phyloP scores from a whole-genome alignment of 2,888 invertebrate genomes.

The Chaetogeoica ovagalla region DNA sequence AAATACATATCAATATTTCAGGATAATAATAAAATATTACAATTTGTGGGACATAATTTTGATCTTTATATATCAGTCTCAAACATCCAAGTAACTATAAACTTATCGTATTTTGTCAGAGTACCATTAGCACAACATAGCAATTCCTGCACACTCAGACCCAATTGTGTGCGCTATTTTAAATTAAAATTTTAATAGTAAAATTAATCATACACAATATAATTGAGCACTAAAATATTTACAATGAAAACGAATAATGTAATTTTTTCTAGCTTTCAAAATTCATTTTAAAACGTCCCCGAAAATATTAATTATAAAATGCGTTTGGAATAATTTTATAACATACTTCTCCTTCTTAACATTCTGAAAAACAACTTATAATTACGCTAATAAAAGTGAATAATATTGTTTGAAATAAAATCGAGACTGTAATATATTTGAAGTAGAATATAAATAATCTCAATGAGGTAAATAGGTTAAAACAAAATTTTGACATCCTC shows the following conservation, averaged over 20 bases:
- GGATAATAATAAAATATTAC: background rate
- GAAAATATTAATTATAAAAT: background rate
- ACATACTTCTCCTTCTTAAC: background rate
- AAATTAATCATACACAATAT: conserved; percentile 29
- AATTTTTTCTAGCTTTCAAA: background rate
- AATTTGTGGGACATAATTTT: conserved; percentile 14
- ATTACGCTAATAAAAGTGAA: background rate
- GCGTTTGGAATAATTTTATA: conserved; percentile 4
- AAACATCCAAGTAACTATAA: background rate
- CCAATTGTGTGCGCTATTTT: background rate
- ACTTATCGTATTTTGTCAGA: background rate
- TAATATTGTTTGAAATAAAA: background rate
- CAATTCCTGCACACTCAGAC: conserved; percentile 24
- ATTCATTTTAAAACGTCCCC: background rate
- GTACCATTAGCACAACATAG: conserved; percentile 22
- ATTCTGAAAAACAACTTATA: background rate
- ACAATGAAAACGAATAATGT: conserved; percentile 13
- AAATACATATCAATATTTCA: background rate
- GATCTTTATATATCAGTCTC: conserved; percentile 44
- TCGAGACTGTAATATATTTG: background rate
- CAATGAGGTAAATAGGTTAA: background rate
- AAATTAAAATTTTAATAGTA: conserved; percentile 9
- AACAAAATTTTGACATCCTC: background rate
- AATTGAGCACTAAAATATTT: conserved; percentile 39
- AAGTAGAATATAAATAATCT: background rate